Evolutionary conservation across 2,888 invertebrate species (phyloP).

Genomic region (Pandemis cinnamomeana): DNA sequence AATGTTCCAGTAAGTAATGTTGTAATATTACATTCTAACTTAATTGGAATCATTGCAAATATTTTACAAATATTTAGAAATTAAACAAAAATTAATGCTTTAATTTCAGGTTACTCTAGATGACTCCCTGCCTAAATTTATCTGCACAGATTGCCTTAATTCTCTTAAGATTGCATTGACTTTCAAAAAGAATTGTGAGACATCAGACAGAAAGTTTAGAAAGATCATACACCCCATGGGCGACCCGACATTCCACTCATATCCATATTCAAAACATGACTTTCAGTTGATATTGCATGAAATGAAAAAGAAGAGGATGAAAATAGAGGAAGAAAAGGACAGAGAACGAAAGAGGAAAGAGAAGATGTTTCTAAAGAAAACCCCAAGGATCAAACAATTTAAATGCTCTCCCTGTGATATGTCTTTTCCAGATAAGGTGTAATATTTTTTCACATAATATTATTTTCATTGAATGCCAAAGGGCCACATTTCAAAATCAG

Average conservation of each 20-base stretch:
- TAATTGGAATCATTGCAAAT: slow-evolving; percentile 1
- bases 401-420: slow-evolving; percentile 77
- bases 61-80: too few species aligned
- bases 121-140: slow-evolving; percentile 77
- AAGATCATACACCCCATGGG: slow-evolving; percentile 75
- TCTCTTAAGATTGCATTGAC: slow-evolving; percentile 66
- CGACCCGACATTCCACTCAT: slow-evolving; percentile 69
- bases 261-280: slow-evolving; percentile 80
- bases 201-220: slow-evolving; percentile 71
- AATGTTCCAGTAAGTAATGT: slow-evolving; percentile 69
- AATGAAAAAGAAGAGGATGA: slow-evolving; percentile 71
- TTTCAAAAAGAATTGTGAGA: slow-evolving; percentile 73
- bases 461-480: background rate
- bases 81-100: background rate
- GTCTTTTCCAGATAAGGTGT: slow-evolving; percentile 71
- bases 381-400: slow-evolving; percentile 68
- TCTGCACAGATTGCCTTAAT: slow-evolving; percentile 73
- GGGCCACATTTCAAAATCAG: too few species aligned
- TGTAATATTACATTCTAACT: background rate
- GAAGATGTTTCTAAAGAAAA: slow-evolving; percentile 61
- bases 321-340: slow-evolving; percentile 64
- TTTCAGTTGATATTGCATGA: slow-evolving; percentile 76
- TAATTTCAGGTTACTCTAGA: slow-evolving; percentile 65
- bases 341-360: slow-evolving; percentile 63
- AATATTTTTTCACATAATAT: background rate